Conservation (phyloP, 2,888 invertebrate species). For the Cataglyphis livida region DNA sequence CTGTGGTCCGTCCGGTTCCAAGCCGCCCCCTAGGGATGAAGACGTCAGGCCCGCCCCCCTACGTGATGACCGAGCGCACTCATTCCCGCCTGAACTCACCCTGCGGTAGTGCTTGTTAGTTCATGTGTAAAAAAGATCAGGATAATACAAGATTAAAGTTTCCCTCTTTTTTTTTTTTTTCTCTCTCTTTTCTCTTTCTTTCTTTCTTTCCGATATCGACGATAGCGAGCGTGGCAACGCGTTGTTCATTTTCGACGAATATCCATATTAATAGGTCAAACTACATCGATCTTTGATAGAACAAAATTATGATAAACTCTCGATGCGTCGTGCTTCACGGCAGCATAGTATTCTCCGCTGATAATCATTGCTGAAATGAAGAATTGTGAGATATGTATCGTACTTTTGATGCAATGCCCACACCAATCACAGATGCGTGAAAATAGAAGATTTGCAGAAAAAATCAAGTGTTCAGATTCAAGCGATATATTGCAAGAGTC, state of each 20-base stretch:
- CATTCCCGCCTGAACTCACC: slow-evolving; percentile 87
- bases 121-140: slow-evolving; percentile 75
- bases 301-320: background rate
- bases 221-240: background rate
- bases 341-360: background rate
- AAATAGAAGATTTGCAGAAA: background rate
- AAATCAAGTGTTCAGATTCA: slow-evolving; percentile 16
- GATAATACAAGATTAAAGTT: slow-evolving; percentile 72
- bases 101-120: slow-evolving; percentile 85
- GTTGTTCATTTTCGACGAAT: background rate
- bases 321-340: slow-evolving; percentile 45
- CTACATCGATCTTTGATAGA: background rate
- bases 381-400: background rate
- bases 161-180: slow-evolving; percentile 26
- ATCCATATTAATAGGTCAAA: background rate
- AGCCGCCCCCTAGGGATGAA: slow-evolving; percentile 86
- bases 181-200: background rate
- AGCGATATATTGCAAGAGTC: background rate
- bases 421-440: background rate
- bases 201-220: slow-evolving; percentile 2
- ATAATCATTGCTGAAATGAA: slow-evolving; percentile 21
- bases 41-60: slow-evolving; percentile 86
- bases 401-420: background rate
- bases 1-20: slow-evolving; percentile 86
- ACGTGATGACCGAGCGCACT: slow-evolving; percentile 84